Evolutionary conservation across 2,797 vertebrate species (phyloP), one percentile per base, ranked within the genome.

Genomic region (Hydrocynus forskahlii): DNA sequence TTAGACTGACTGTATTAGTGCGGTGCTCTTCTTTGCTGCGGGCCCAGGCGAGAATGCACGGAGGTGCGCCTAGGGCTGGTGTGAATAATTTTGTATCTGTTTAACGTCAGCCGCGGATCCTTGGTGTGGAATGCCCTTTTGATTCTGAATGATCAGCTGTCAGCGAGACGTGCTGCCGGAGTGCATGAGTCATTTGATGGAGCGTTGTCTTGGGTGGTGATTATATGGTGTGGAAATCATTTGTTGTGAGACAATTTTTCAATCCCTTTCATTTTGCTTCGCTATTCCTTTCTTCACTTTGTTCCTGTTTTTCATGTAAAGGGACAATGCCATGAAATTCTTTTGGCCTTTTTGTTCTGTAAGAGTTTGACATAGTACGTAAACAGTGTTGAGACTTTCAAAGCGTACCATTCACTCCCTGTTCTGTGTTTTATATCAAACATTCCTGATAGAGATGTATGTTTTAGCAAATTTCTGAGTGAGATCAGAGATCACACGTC

Each of bases 221-320:
- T 70, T 70, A 50, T 40, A 68, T 68, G 69, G 48, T 52, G 48
- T 45, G 48, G 45, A 52, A 71, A 71, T 71, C 21, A 52, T 71
- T 89, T 68, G 85, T 85, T 86, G 83, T 88, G 85, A 91, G 17
- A 68, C 38, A 68, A 68, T 91, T 64, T 35, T 64, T 16, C 62
- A 35, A 38, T 68, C 66, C 66, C 35, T 40, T 68, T 45, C 66
- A 68, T 40, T 45, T 45, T 19, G 38, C 38, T 68, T 10, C 12
- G n/a, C 66, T 40, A 7, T 68, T 45, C 7, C 8, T 1, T 66
- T 35, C 66, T 19, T 40, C 13, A 8, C 35, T 43, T 68, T 12
- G 59, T 5, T 64, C 4, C 25, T 19, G 43, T 19, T n/a, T 68
- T 68, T 21, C n/a, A 5, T n/a, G 5, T 45, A 45, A 45, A 45